Evolutionary conservation across 2,888 invertebrate species (phyloP), one percentile per base, ranked within the genome.

Genomic region (Drosophila mimetica): DNA sequence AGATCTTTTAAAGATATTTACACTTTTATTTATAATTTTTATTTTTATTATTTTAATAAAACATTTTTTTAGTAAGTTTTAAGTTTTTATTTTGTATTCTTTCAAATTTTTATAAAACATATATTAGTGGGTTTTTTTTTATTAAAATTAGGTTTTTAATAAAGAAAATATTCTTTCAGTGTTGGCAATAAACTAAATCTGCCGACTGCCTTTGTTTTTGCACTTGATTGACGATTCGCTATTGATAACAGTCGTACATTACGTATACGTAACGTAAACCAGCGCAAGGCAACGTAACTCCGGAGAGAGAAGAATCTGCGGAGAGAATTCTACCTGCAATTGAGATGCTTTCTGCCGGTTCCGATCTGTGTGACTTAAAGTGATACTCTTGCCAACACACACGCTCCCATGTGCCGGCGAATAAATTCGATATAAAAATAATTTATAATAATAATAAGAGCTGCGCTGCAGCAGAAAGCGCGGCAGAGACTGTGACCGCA

Each of bases 351-450:
- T 55, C 20, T 37, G 57, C 60, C 60, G 57, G 60, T 34, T 20
- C 28, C 9, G 28, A 9, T 30, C 30, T 11, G 30, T 30, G 3
- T 13, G 25, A 44, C 5, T 28, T 2, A 16, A 50, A 14, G n/a
- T 3, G 25, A 22, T 32, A 37, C 39, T 25, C 53, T n/a, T 20
- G 6, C 39, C 39, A 22, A 11, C 30, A 2, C 7, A 39, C 30
- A 14, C n/a, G 25, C 46, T 34, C 36, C 14, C 47, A 32, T 32
- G 22, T 60, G 47, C 47, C 20, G 16, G 14, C 4, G 30, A 46
- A 30, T 39, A n/a, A 57, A 37, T 47, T 14, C 9, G n/a, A 41
- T 28, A 36, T 28, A 28, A 59, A 41, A 51, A 57, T 57, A 57
- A 51, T 57, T 28, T n/a, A 48, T 25, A 30, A 48, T 37, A 50